A percentile compares a stretch with the other conserved stretches of the same genome.
Conservation (phyloP, 2,113 vertebrate genomes). For the Myotis davidii region DNA sequence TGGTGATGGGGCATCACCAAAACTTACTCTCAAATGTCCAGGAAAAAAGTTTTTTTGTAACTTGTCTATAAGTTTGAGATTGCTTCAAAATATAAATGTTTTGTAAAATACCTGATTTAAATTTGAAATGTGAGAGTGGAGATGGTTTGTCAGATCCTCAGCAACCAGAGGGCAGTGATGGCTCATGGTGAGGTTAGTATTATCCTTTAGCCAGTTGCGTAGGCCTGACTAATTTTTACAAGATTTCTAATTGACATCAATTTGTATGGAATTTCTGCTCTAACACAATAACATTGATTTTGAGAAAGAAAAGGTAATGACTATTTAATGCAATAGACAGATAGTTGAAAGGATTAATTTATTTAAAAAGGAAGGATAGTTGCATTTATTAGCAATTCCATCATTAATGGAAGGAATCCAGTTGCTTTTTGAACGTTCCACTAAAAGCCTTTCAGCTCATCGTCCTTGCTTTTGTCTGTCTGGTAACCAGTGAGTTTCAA, state of each 20-base stretch:
- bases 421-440: neutral
- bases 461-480: slow-evolving; percentile 82
- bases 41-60: neutral
- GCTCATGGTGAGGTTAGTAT: neutral
- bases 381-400: neutral
- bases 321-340: neutral
- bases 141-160: neutral
- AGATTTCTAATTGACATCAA: neutral
- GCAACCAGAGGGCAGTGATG: neutral
- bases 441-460: slow-evolving; percentile 87
- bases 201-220: neutral
- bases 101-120: slow-evolving; percentile 14
- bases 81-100: slow-evolving; percentile 31
- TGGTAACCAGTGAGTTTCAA: slow-evolving; percentile 81
- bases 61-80: neutral
- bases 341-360: neutral
- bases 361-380: neutral
- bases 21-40: neutral
- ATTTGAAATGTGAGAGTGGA: neutral
- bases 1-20: neutral
- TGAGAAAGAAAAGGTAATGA: slow-evolving; percentile 12
- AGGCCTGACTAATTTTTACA: neutral
- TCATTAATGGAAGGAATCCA: neutral
- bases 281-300: slow-evolving; percentile 9
- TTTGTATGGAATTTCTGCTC: neutral